A percentile compares a stretch with the other conserved stretches of the same genome.
phyloP scores from a whole-genome alignment of 2,888 invertebrate species.

The Ypsolopha scabrella region DNA sequence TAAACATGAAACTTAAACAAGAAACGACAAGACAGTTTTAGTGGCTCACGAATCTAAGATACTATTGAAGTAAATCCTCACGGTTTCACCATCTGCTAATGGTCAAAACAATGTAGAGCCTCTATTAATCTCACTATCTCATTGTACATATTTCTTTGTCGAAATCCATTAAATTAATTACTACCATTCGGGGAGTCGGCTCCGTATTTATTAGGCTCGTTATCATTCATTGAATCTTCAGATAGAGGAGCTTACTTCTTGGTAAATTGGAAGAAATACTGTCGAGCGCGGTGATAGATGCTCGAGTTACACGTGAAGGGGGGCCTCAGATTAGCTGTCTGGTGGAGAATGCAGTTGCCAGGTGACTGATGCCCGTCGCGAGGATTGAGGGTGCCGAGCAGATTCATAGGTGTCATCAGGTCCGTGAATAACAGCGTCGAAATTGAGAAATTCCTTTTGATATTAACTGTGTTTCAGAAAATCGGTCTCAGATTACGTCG shows the following conservation, averaged over 20 bases:
- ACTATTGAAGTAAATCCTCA: slow-evolving; percentile 12
- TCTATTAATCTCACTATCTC: slow-evolving; percentile 64
- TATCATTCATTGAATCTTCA: slow-evolving; percentile 69
- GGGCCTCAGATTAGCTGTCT: slow-evolving; percentile 63
- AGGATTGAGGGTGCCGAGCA: slow-evolving; percentile 20
- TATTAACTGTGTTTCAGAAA: slow-evolving; percentile 37
- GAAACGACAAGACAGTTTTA: neutral
- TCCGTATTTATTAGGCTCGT: slow-evolving; percentile 67
- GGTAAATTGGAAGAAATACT: slow-evolving; percentile 53
- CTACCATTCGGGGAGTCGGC: slow-evolving; percentile 60
- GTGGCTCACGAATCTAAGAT: slow-evolving; percentile 2
- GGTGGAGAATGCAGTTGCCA: slow-evolving; percentile 57
- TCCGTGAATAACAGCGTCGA: slow-evolving; percentile 33
- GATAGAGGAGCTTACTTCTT: slow-evolving; percentile 41
- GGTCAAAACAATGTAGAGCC: slow-evolving; percentile 45
- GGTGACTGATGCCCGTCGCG: slow-evolving; percentile 50
- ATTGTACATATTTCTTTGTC: slow-evolving; percentile 68
- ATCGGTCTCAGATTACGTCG: slow-evolving; percentile 20
- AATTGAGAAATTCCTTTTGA: slow-evolving; percentile 55
- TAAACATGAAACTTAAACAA: neutral
- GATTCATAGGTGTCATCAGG: slow-evolving; percentile 60
- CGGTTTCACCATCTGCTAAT: slow-evolving; percentile 30
- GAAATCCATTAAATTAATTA: slow-evolving; percentile 70
- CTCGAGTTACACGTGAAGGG: slow-evolving; percentile 59
- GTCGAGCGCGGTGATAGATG: slow-evolving; percentile 53